Evolutionary conservation across 2,888 invertebrate genomes (phyloP).

Genomic region (Hesperia comma): DNA sequence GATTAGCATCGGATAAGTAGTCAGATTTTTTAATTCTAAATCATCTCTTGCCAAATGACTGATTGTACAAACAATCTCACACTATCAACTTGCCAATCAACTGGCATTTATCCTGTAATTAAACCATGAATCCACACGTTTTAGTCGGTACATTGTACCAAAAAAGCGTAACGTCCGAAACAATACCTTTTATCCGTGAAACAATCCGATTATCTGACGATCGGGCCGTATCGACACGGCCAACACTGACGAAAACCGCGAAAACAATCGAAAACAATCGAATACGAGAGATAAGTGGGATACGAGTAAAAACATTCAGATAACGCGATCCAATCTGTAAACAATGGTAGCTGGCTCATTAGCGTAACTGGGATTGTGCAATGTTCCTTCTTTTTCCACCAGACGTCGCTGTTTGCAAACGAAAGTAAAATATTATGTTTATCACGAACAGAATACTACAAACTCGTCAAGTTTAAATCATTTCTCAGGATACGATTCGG

Average conservation of each 20-base stretch:
- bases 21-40: too few species aligned
- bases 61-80: slow-evolving; percentile 7
- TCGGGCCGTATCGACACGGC: slow-evolving; percentile 51
- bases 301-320: slow-evolving; percentile 78
- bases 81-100: slow-evolving; percentile 13
- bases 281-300: slow-evolving; percentile 74
- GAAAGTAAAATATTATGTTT: too few species aligned
- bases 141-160: slow-evolving; percentile 17
- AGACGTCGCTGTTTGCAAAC: slow-evolving; percentile 17
- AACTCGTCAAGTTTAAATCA: too few species aligned
- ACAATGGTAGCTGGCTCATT: slow-evolving; percentile 81
- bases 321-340: slow-evolving; percentile 77
- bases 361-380: slow-evolving; percentile 52
- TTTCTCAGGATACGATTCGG: too few species aligned
- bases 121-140: slow-evolving; percentile 22
- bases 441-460: too few species aligned
- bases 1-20: too few species aligned
- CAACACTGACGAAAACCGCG: slow-evolving; percentile 67
- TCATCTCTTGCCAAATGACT: too few species aligned
- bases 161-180: slow-evolving; percentile 42
- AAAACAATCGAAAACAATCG: slow-evolving; percentile 67
- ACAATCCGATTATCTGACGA: slow-evolving; percentile 48
- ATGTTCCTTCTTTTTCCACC: neutral
- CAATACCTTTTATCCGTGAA: slow-evolving; percentile 43
- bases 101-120: slow-evolving; percentile 30